Evolutionary conservation across 2,113 vertebrate species (phyloP).

Genomic region (Mormyrus iriodes): DNA sequence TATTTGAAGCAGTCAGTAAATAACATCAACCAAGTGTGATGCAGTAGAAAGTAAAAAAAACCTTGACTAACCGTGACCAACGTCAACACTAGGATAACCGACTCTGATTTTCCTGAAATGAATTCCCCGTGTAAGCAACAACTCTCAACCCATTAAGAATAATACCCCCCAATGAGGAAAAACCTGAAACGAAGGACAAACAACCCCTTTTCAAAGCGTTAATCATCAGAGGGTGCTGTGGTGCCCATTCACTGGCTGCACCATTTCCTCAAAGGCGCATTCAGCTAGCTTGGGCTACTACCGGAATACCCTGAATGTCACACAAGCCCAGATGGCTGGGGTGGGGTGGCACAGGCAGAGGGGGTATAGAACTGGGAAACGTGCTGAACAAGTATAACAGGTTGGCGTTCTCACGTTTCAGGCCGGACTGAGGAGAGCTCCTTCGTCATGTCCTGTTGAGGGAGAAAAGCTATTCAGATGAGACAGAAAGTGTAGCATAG

Average conservation of each 20-base stretch:
- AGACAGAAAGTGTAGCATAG: neutral
- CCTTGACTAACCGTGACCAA: neutral
- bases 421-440: slow-evolving; percentile 59
- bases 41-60: neutral
- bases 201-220: neutral
- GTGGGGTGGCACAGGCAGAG: too few species aligned
- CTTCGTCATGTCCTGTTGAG: slow-evolving; percentile 63
- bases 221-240: neutral
- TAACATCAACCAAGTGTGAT: neutral
- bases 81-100: neutral
- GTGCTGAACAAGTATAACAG: neutral
- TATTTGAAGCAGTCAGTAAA: neutral
- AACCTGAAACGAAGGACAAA: neutral
- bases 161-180: neutral
- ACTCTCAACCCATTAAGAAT: neutral
- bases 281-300: neutral
- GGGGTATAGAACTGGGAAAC: neutral
- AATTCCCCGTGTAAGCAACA: neutral
- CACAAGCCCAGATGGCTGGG: neutral
- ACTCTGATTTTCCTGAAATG: neutral
- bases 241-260: neutral
- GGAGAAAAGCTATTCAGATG: slow-evolving; percentile 15
- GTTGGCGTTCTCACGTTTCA: slow-evolving; percentile 55
- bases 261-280: too few species aligned
- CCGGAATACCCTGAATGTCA: neutral